phyloP scores from a whole-genome alignment of 2,797 vertebrate genomes.

The Hydrophis major region DNA sequence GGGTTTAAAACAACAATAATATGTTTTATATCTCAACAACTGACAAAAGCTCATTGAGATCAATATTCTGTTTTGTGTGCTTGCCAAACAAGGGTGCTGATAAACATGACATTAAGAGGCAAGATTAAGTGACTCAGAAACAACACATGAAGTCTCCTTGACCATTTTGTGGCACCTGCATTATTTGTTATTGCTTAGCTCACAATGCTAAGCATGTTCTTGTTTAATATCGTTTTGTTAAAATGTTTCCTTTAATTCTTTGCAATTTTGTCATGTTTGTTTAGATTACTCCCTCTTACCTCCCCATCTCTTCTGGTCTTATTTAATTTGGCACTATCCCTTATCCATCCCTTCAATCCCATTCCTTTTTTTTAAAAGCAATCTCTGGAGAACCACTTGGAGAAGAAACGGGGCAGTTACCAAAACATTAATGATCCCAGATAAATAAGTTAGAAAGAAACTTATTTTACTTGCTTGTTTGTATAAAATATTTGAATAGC shows the following conservation, averaged over 20 bases:
- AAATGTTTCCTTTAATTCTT: background rate
- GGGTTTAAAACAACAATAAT: background rate
- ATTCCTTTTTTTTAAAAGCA: background rate
- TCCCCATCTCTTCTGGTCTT: background rate
- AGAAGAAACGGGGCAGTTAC: background rate
- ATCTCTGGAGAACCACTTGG: background rate
- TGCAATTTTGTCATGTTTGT: background rate
- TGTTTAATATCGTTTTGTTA: background rate
- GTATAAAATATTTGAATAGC: background rate
- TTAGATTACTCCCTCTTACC: background rate
- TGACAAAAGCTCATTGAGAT: background rate
- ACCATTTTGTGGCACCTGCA: background rate
- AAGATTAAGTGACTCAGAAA: background rate
- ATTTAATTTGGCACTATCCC: background rate
- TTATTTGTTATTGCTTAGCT: background rate
- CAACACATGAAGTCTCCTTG: background rate
- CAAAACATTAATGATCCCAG: background rate
- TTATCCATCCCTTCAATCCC: background rate
- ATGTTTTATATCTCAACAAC: background rate
- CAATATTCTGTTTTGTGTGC: background rate
- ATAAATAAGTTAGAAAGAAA: background rate
- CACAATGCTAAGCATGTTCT: background rate
- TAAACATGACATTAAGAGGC: background rate
- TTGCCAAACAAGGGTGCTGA: background rate
- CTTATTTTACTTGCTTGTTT: background rate